These are phyloP conservation scores for Physeter macrocephalus DNA, from an alignment of 2,113 vertebrate genomes.

Conservation along the genomic window DNA sequence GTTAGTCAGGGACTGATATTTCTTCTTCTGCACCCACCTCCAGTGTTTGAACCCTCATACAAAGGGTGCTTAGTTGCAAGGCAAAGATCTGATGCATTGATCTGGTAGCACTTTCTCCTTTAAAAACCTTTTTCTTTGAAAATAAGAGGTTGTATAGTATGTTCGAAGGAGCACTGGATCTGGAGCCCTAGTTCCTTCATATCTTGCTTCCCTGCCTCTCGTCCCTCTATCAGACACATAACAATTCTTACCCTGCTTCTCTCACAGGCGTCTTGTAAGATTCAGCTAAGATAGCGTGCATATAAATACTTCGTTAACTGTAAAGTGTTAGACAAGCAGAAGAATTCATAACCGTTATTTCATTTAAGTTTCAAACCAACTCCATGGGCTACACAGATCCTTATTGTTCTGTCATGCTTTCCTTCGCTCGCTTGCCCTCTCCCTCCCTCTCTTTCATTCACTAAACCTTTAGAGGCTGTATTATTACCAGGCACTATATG, in stretches of 20 bases:
- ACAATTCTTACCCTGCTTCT: neutral
- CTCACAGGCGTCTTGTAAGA: neutral
- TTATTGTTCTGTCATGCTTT: neutral
- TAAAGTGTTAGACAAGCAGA: neutral
- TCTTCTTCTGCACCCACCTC: neutral
- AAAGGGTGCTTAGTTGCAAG: neutral
- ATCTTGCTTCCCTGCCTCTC: neutral
- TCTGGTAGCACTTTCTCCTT: neutral
- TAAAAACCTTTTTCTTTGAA: neutral
- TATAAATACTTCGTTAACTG: neutral
- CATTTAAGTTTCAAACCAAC: neutral
- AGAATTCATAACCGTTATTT: neutral
- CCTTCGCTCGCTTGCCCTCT: neutral
- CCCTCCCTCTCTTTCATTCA: neutral
- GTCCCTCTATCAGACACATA: neutral
- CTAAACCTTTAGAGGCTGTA: neutral
- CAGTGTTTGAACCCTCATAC: neutral
- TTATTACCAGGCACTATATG: neutral
- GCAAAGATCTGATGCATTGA: neutral
- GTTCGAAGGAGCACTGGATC: neutral
- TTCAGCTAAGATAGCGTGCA: neutral
- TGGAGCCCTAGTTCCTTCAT: neutral
- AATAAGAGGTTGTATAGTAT: neutral
- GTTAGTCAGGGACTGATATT: neutral
- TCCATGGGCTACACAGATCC: neutral